These are phyloP conservation scores for Eremobia ochroleuca DNA, from an alignment of 2,888 invertebrate genomes.

Conservation along the genomic window DNA sequence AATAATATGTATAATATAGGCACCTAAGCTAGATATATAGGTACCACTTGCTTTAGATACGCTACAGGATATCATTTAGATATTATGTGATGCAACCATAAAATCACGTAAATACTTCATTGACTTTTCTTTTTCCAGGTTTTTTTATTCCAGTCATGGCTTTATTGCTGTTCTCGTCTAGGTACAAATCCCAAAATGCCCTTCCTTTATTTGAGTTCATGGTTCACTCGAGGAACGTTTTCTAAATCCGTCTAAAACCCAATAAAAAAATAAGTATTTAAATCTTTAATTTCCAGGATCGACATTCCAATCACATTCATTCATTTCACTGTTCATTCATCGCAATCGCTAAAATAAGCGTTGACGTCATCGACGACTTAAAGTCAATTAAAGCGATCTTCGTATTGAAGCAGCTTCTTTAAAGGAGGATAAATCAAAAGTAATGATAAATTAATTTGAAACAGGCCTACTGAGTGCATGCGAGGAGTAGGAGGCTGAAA, in stretches of 20 bases:
- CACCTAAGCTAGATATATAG: background rate
- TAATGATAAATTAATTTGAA: conserved; percentile 59
- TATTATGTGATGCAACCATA: background rate
- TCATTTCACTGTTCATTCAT: conserved; percentile 54
- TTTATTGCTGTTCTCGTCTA: background rate
- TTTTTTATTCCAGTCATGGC: background rate
- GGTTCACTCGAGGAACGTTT: background rate
- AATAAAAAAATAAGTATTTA: background rate
- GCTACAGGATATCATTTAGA: background rate
- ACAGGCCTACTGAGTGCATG: conserved; percentile 54
- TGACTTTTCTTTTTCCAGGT: background rate
- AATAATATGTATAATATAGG: background rate
- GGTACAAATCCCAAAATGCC: background rate
- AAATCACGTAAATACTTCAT: background rate
- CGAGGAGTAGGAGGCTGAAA: conserved; percentile 70
- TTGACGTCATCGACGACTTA: conserved; percentile 59
- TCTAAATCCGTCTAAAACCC: background rate
- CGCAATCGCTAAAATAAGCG: conserved; percentile 41
- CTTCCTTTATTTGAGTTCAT: background rate
- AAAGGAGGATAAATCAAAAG: conserved; percentile 64
- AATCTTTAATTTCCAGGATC: conserved; percentile 3
- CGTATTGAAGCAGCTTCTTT: conserved; percentile 50
- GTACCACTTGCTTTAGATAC: background rate
- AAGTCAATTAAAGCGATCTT: conserved; percentile 57
- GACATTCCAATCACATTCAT: conserved; percentile 43